phyloP scores from a whole-genome alignment of 2,113 vertebrate species.

The Aleadryas rufinucha region DNA sequence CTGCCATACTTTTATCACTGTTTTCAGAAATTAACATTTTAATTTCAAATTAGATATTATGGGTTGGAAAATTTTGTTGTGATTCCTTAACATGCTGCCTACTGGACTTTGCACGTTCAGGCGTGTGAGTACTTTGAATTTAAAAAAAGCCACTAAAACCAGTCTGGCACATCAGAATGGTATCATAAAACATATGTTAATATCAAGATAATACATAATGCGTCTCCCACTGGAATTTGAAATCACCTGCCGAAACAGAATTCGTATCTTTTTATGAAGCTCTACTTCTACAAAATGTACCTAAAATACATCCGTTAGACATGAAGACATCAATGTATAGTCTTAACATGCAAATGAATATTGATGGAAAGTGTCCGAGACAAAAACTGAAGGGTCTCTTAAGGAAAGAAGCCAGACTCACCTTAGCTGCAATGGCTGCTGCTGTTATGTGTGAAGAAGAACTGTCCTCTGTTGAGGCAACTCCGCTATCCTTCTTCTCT shows the following conservation, averaged over 20 bases:
- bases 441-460: slow-evolving; percentile 97
- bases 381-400: neutral
- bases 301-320: neutral
- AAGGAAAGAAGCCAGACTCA: slow-evolving; percentile 59
- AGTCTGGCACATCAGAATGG: neutral
- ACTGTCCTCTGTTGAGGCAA: slow-evolving; percentile 95
- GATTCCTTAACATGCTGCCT: neutral
- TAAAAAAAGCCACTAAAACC: neutral
- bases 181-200: neutral
- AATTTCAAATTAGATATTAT: neutral
- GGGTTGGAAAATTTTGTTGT: neutral
- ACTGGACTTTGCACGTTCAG: neutral
- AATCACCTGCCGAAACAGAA: neutral
- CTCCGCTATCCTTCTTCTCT: slow-evolving; percentile 96
- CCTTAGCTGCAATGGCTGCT: slow-evolving; percentile 97
- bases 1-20: neutral
- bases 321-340: neutral
- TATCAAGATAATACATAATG: neutral
- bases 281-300: neutral
- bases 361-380: slow-evolving; percentile 23
- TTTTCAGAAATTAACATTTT: neutral
- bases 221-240: neutral
- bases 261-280: neutral
- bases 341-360: neutral
- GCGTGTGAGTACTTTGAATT: neutral